These are phyloP conservation scores for Myotis planiceps DNA, from an alignment of 2,797 vertebrate species.

Conservation along the genomic window DNA sequence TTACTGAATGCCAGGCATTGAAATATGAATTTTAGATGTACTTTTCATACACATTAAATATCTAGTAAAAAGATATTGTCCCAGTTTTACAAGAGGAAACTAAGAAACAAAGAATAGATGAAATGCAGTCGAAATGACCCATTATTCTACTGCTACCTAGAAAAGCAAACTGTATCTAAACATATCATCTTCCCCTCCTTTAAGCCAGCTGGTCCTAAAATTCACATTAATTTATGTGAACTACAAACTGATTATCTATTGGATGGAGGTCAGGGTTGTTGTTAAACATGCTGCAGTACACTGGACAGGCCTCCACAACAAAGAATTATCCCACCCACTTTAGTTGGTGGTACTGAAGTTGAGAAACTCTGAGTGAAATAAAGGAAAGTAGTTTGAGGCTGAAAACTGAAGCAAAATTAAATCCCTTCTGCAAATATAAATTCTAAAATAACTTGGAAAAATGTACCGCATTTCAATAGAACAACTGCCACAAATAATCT, in stretches of 20 bases:
- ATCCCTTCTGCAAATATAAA: background rate
- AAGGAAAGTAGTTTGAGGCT: background rate
- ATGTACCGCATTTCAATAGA: background rate
- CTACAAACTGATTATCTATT: background rate
- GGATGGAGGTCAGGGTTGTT: background rate
- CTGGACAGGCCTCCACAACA: background rate
- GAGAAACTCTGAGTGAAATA: background rate
- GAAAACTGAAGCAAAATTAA: background rate
- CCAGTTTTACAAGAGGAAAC: background rate
- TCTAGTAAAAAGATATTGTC: background rate
- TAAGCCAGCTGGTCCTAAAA: background rate
- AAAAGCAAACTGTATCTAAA: background rate
- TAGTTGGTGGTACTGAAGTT: background rate
- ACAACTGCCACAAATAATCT: background rate
- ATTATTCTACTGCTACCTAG: background rate
- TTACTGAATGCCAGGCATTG: background rate
- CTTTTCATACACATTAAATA: background rate
- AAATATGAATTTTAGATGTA: background rate
- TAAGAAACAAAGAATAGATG: background rate
- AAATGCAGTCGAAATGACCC: background rate
- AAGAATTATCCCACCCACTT: background rate
- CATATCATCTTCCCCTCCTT: background rate
- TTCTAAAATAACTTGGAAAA: background rate
- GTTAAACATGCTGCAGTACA: background rate
- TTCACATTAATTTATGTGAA: background rate